Conservation (phyloP, 2,797 vertebrate genomes). For the Numenius phaeopus region DNA sequence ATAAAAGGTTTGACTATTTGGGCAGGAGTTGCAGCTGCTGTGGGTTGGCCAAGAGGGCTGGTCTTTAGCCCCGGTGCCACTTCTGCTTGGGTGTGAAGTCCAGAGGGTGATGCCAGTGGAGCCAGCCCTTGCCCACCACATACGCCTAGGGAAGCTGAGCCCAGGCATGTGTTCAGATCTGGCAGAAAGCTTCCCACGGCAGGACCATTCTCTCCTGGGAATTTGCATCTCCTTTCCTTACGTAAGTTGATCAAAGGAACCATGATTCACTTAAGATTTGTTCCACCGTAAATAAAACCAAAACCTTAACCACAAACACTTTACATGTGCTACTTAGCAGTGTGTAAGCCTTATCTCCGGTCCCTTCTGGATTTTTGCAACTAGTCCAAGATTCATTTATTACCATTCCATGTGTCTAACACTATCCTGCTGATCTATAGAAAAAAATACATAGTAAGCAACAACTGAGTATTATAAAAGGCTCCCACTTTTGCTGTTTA, state of each 20-base stretch:
- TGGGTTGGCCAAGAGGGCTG: background rate
- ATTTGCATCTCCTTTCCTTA: background rate
- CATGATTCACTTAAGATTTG: background rate
- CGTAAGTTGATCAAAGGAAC: background rate
- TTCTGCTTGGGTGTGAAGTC: background rate
- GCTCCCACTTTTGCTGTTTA: background rate
- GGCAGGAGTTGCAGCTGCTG: background rate
- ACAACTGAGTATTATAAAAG: background rate
- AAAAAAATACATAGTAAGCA: constrained; percentile 11
- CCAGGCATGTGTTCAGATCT: background rate
- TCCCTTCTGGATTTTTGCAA: background rate
- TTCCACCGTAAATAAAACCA: background rate
- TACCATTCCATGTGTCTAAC: background rate
- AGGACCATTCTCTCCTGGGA: background rate
- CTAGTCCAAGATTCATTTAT: constrained; percentile 17
- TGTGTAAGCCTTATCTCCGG: background rate
- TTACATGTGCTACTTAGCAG: background rate
- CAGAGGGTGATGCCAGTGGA: background rate
- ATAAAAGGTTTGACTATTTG: background rate
- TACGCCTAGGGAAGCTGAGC: background rate
- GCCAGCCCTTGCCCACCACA: background rate
- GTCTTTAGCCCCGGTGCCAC: background rate
- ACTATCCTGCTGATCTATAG: constrained; percentile 2
- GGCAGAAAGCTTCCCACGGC: background rate
- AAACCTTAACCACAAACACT: background rate